phyloP scores from a whole-genome alignment of 2,888 invertebrate species.

The Frankliniella fusca region DNA sequence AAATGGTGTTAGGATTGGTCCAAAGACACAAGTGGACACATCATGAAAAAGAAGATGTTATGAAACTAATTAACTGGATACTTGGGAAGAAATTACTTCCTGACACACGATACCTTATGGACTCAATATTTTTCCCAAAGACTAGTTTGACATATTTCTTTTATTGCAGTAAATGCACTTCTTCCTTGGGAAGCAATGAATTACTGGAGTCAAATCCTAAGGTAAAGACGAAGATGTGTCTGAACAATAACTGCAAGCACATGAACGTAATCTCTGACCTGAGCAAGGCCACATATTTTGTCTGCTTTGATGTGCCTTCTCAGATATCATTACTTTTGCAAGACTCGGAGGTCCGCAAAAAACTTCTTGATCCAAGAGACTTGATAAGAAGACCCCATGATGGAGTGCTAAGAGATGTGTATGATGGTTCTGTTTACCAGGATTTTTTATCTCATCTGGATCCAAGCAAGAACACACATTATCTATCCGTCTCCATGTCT shows the following conservation, averaged over 20 bases:
- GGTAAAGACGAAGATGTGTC: neutral
- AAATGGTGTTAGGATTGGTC: neutral
- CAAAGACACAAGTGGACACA: conserved; percentile 1
- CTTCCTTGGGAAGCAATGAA: neutral
- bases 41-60: neutral
- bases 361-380: neutral
- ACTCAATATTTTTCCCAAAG: neutral
- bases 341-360: neutral
- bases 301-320: neutral
- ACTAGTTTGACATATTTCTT: neutral
- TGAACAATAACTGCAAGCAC: neutral
- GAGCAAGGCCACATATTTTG: neutral
- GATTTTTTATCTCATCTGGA: neutral
- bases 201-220: neutral
- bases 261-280: neutral
- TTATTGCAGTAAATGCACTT: neutral
- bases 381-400: neutral
- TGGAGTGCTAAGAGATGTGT: neutral
- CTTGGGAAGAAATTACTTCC: neutral
- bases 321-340: neutral
- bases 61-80: conserved; percentile 1
- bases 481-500: neutral
- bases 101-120: neutral
- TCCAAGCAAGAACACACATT: neutral
- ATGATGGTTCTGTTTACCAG: neutral